Percentiles rank a stretch among this genome's conserved stretches.
Evolutionary conservation across 2,113 vertebrate species (phyloP).

Genomic region (Elephantulus edwardii): DNA sequence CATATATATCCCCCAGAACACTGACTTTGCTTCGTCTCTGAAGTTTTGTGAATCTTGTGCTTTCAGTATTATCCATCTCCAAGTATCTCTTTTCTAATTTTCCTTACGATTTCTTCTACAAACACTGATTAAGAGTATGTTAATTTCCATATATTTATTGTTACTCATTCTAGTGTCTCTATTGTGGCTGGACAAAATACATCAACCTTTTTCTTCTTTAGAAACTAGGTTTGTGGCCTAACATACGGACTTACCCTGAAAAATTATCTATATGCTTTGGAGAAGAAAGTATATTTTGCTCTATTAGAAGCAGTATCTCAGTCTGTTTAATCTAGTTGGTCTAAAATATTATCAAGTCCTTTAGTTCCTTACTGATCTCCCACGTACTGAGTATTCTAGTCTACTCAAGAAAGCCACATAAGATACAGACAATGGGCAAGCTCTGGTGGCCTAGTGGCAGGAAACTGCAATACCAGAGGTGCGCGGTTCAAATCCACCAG

Average conservation of each 20-base stretch:
- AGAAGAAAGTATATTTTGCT: background rate
- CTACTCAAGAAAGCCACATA: no score
- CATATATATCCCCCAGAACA: background rate
- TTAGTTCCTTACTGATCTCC: background rate
- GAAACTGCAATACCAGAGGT: no score
- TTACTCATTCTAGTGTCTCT: background rate
- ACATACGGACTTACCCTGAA: background rate
- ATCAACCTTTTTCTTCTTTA: background rate
- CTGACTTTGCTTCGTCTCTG: background rate
- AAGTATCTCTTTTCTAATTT: background rate
- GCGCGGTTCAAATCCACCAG: no score
- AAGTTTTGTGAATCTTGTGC: background rate
- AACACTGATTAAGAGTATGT: background rate
- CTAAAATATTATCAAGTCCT: background rate
- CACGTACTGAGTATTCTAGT: no score
- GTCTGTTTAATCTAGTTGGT: background rate
- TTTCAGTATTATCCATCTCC: background rate
- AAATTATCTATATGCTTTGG: background rate
- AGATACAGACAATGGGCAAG: no score
- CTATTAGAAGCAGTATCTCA: background rate
- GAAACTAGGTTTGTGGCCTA: background rate
- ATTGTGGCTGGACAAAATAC: background rate
- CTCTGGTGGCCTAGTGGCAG: no score
- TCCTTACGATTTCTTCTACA: background rate
- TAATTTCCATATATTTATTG: background rate